Base-by-base conservation (phyloP, 2,888 invertebrate genomes). In the Plebejus melissa region DNA sequence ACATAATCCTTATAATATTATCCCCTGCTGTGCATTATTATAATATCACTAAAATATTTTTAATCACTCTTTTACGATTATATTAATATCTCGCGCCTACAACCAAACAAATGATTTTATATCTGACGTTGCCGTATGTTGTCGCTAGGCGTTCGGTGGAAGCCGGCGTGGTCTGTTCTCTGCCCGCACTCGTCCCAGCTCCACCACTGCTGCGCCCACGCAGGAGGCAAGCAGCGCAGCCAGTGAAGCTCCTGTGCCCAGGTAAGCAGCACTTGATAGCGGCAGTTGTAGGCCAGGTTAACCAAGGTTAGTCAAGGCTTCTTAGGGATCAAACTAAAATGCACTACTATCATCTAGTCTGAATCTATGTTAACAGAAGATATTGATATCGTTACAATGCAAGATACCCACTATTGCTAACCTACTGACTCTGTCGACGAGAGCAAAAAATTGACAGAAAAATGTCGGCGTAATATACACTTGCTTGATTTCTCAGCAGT, bases 81-180 rank as follows among this genome's bases (percentile, higher is more conserved):
- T 38, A 38, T 7, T 38, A 38, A 7, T 7, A 7, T 38, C 9
- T 32, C 36, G 32, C 65, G 65, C 65, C 65, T 36, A 32, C 28
- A 36, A 22, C 58, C n/a, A 58, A 58, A 22, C 5, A 16, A 2
- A 22, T 58, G 58, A 7, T 58, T n/a, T 58, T 5, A 32, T 32
- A 16, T 72, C 72, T 72, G 13, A 71, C 50, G 32, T 76, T 77
- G 58, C n/a, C 75, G 22, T 75, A n/a, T 74, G 58, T 79, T 79
- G 77, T 79, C 74, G 85, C 57, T 85, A 91, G 89, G 84, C 88
- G 57, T 91, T 90, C 77, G 93, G 91, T 7, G 88, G 93, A 77
- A 92, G 92, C 6, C 88, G 93, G 2, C 89, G 91, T 5, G 84
- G 94, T 80, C 76, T 93, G 85, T 87, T 94, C 84, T 84, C 93